phyloP scores from a whole-genome alignment of 2,888 invertebrate genomes.

The Diarsia dahlii region DNA sequence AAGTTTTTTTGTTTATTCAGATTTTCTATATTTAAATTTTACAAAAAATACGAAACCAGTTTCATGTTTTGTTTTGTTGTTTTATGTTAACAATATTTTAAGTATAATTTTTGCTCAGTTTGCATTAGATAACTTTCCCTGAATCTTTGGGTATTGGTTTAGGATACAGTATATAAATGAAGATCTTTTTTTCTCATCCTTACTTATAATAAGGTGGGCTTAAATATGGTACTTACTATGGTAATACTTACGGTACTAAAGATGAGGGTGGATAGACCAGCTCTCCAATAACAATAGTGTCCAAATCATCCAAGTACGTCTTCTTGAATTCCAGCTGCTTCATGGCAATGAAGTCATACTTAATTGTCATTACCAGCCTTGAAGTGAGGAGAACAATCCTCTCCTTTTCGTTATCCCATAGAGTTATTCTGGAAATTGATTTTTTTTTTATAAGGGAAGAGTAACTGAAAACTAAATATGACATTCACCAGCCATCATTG shows the following conservation, averaged over 20 bases:
- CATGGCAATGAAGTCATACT: constrained; percentile 96
- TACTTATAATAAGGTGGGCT: no score
- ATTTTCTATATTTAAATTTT: neutral
- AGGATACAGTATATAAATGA: neutral
- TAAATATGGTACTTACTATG: no score
- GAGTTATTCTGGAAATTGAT: constrained; percentile 92
- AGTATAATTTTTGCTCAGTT: neutral
- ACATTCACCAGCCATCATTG: neutral
- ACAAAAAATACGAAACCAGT: constrained; percentile 4
- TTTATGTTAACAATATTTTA: neutral
- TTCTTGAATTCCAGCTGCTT: constrained; percentile 93
- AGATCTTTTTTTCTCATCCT: no score
- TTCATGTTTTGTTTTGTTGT: constrained; percentile 2
- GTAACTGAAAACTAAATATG: neutral
- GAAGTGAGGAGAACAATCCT: constrained; percentile 94
- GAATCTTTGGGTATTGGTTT: no score
- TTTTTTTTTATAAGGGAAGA: neutral
- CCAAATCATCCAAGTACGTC: constrained; percentile 92
- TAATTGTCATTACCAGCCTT: constrained; percentile 93
- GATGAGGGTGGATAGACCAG: constrained; percentile 95
- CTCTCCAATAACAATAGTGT: constrained; percentile 94
- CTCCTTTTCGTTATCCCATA: constrained; percentile 97
- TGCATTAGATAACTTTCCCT: neutral
- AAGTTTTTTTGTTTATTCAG: neutral
- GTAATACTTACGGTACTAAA: constrained; percentile 94